Evolutionary conservation across 2,888 invertebrate species (phyloP).

Genomic region (Clusia tigrina): DNA sequence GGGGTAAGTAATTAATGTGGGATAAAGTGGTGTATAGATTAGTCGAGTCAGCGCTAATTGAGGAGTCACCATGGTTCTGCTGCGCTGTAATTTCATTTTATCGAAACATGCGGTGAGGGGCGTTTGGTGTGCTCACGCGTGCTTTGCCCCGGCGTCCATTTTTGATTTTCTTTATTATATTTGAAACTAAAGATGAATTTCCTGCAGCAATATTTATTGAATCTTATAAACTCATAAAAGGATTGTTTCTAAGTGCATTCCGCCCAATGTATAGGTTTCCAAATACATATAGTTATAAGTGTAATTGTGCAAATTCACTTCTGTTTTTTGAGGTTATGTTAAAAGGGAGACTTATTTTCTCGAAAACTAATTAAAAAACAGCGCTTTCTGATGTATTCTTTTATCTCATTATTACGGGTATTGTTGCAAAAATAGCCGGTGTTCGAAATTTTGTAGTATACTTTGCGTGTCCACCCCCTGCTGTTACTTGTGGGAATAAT

Average conservation of each 20-base stretch:
- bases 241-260: not conserved
- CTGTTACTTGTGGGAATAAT: too few relatives aligned
- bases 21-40: not conserved
- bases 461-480: too few relatives aligned
- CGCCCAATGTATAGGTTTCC: not conserved
- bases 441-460: too few relatives aligned
- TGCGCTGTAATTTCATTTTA: too few relatives aligned
- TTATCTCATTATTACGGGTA: too few relatives aligned
- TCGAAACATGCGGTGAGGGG: too few relatives aligned
- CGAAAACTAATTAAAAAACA: too few relatives aligned
- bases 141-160: slow-evolving; percentile 50
- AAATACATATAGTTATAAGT: too few relatives aligned
- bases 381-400: too few relatives aligned
- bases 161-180: slow-evolving; percentile 23
- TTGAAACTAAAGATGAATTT: slow-evolving; percentile 4
- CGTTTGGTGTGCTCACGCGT: slow-evolving; percentile 35
- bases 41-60: slow-evolving; percentile 36
- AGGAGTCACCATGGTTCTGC: slow-evolving; percentile 41
- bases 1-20: slow-evolving; percentile 48
- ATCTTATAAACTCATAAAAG: slow-evolving; percentile 2
- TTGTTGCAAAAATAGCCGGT: too few relatives aligned
- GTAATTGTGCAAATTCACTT: slow-evolving; percentile 33
- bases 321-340: slow-evolving; percentile 54
- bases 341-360: too few relatives aligned
- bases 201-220: too few relatives aligned